Conservation (phyloP, 1,140 invertebrate genomes). For the Himalopsyche phryganea region DNA sequence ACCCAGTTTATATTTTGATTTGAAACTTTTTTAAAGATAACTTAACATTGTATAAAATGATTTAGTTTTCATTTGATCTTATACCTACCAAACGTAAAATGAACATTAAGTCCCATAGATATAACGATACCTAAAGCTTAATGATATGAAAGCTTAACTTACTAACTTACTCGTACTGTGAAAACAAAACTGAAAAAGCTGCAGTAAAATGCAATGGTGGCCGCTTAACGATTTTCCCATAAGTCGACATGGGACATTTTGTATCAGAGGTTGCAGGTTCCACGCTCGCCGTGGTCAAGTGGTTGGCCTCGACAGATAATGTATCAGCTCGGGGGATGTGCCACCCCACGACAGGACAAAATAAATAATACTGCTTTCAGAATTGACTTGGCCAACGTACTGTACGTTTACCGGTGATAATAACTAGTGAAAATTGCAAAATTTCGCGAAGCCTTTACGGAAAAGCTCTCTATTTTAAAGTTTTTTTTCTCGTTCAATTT, state of each 20-base stretch:
- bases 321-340: neutral
- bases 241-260: conserved; percentile 16
- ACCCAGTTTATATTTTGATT: too few species aligned
- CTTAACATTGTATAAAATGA: too few species aligned
- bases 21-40: too few species aligned
- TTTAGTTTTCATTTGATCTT: too few species aligned
- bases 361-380: conserved; percentile 9
- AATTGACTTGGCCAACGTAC: conserved; percentile 2
- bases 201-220: neutral
- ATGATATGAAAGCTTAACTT: too few species aligned
- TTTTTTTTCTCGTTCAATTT: neutral
- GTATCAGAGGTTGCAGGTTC: conserved; percentile 12
- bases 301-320: conserved; percentile 5
- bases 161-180: too few species aligned
- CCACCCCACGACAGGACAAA: neutral
- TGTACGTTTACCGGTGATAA: neutral
- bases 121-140: too few species aligned
- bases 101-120: too few species aligned
- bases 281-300: neutral
- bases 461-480: too few species aligned
- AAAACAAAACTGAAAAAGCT: too few species aligned
- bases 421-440: conserved; percentile 16
- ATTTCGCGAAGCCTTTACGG: neutral
- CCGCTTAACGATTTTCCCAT: neutral
- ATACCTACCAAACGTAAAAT: too few species aligned